Percentiles rank a stretch among this genome's conserved stretches.
Evolutionary conservation across 2,888 invertebrate species (phyloP).

Genomic region (Danaus chrysippus): DNA sequence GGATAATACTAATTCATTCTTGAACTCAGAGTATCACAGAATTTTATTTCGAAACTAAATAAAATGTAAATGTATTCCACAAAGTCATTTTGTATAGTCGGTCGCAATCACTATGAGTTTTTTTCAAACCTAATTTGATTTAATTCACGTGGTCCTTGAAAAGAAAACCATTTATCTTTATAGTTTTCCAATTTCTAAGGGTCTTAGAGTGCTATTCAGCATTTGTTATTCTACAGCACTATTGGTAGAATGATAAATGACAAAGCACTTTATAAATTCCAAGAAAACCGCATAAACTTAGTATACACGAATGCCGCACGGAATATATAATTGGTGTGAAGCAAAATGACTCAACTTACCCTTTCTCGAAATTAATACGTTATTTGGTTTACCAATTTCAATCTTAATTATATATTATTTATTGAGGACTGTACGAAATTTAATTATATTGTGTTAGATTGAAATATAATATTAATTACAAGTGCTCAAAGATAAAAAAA

Average conservation of each 20-base stretch:
- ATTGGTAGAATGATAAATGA: slow-evolving; percentile 3
- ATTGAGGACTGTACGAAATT: neutral
- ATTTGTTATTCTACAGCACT: neutral
- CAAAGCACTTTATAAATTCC: neutral
- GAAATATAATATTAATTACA: no score
- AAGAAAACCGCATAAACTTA: no score
- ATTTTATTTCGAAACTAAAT: no score
- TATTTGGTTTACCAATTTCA: slow-evolving; percentile 5
- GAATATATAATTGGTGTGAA: neutral
- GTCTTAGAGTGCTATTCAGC: neutral
- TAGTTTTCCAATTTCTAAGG: neutral
- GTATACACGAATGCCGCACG: neutral
- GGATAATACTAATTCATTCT: no score
- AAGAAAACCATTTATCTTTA: slow-evolving; percentile 1
- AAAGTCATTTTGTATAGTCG: no score
- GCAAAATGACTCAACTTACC: slow-evolving; percentile 3
- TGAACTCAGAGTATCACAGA: no score
- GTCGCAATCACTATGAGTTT: no score
- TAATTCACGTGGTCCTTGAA: slow-evolving; percentile 3
- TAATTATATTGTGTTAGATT: no score
- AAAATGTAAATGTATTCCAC: no score
- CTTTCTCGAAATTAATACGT: neutral
- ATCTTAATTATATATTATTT: slow-evolving; percentile 2
- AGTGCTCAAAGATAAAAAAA: no score
- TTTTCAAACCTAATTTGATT: neutral